phyloP scores from a whole-genome alignment of 37 sponge, comb jelly and placozoan genomes.

The Eunapius fragilis region DNA sequence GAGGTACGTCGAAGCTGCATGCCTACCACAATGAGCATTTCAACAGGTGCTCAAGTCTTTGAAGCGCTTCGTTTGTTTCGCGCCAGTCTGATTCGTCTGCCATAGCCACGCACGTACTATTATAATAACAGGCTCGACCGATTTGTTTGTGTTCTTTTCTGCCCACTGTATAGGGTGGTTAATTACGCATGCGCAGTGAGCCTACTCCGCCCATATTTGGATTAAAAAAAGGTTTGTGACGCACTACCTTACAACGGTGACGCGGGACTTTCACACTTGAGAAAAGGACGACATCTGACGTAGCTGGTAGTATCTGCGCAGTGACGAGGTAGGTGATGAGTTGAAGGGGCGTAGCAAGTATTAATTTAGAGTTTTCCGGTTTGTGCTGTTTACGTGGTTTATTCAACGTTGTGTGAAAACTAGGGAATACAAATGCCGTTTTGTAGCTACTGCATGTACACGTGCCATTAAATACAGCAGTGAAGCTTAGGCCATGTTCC shows the following conservation, averaged over 20 bases:
- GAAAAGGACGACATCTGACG: slow-evolving; percentile 43
- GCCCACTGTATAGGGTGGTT: neutral
- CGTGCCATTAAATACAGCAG: neutral
- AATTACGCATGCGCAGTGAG: slow-evolving; percentile 9
- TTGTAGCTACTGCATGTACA: neutral
- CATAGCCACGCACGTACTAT: neutral
- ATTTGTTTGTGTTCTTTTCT: too few species aligned
- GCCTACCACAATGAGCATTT: neutral
- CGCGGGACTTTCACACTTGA: slow-evolving; percentile 6
- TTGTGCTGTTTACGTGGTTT: neutral
- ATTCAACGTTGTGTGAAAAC: neutral
- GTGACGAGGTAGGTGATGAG: neutral
- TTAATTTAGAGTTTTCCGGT: neutral
- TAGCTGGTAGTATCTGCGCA: slow-evolving; percentile 3
- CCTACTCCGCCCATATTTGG: neutral
- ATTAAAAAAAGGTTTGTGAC: neutral
- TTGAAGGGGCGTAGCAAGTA: neutral
- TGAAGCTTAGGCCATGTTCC: neutral
- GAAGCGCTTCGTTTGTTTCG: neutral
- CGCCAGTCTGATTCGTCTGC: neutral
- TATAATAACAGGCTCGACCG: too few species aligned
- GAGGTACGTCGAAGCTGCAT: too few species aligned
- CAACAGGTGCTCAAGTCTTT: neutral
- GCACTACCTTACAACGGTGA: slow-evolving; percentile 9
- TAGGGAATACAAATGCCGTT: neutral